Conservation (phyloP, 2,113 vertebrate genomes). For the Narcine bancroftii region DNA sequence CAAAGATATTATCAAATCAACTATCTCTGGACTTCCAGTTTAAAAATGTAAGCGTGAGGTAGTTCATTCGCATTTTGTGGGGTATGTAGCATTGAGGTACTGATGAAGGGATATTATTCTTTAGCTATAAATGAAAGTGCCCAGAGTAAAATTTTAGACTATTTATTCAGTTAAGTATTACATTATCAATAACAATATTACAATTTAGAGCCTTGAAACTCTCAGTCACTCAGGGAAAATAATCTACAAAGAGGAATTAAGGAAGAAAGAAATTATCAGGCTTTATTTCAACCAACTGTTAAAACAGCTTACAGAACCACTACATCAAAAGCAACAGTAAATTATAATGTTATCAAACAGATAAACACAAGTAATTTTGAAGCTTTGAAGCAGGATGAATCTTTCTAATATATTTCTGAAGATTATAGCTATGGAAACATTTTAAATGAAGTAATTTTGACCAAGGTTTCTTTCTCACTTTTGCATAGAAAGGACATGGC, state of each 20-base stretch:
- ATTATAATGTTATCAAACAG: conserved; percentile 3
- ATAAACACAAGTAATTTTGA: neutral
- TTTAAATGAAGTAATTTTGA: conserved; percentile 43
- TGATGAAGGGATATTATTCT: neutral
- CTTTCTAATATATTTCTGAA: neutral
- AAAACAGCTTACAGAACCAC: neutral
- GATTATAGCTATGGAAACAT: neutral
- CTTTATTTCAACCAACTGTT: conserved; percentile 33
- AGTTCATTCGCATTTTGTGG: neutral
- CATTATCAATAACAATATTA: neutral
- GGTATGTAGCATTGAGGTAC: neutral
- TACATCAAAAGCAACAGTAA: conserved; percentile 32
- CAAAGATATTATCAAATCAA: neutral
- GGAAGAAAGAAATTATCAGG: conserved; percentile 13
- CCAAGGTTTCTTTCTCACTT: conserved; percentile 43
- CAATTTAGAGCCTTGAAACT: neutral
- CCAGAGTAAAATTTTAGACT: neutral
- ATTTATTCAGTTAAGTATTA: neutral
- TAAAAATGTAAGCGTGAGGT: neutral
- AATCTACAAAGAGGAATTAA: conserved; percentile 30
- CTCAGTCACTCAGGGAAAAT: conserved; percentile 9
- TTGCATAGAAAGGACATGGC: conserved; percentile 55
- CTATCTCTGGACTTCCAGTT: neutral
- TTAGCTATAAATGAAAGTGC: neutral
- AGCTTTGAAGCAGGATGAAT: neutral